Percentiles rank a stretch among this genome's conserved stretches.
phyloP scores from a whole-genome alignment of 2,113 vertebrate genomes.

The Ursus arctos region DNA sequence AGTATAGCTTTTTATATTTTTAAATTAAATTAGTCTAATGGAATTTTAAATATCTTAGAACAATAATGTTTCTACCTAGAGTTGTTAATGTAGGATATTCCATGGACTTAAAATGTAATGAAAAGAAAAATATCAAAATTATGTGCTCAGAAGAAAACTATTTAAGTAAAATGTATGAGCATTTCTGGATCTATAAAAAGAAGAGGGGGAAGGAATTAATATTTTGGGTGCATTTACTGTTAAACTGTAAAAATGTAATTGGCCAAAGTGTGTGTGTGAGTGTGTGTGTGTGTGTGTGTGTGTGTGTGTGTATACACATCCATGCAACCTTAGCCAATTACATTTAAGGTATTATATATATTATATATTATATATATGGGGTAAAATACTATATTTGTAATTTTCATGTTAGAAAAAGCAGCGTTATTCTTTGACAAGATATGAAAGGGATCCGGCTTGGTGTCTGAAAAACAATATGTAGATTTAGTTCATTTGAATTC shows the following conservation, averaged over 20 bases:
- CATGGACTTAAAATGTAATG: background rate
- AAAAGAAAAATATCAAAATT: background rate
- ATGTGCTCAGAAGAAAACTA: background rate
- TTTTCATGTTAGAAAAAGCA: background rate
- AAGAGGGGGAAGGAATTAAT: background rate
- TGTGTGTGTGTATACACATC: background rate
- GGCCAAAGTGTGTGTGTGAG: background rate
- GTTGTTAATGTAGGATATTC: background rate
- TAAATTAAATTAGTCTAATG: slow-evolving; percentile 38
- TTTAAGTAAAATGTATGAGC: background rate
- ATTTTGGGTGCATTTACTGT: background rate
- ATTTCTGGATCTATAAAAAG: background rate
- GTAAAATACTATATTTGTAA: background rate
- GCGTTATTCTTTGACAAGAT: background rate
- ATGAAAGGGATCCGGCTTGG: background rate
- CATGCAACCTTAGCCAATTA: background rate
- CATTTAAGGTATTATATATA: background rate
- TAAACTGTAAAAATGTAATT: background rate
- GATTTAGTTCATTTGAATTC: background rate
- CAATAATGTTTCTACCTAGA: background rate
- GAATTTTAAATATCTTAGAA: slow-evolving; percentile 2
- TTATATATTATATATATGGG: background rate
- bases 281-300: background rate
- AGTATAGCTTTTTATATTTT: background rate
- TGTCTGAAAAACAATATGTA: background rate